Evolutionary conservation across 2,888 invertebrate genomes (phyloP).

Genomic region (Melanchra persicariae): DNA sequence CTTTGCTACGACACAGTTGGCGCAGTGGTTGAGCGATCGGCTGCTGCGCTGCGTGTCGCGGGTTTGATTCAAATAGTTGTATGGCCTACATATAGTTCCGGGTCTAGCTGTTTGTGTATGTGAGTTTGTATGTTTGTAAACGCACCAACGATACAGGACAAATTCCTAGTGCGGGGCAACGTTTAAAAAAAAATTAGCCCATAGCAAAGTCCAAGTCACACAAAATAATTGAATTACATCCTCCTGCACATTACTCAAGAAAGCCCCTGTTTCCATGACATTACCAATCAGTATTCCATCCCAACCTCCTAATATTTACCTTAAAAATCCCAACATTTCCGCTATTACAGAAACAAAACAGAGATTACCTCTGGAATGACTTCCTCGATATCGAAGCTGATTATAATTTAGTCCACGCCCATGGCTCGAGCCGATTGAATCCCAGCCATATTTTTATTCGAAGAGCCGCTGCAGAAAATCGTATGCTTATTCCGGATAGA

Average conservation of each 20-base stretch:
- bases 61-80: too few species aligned
- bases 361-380: conserved; percentile 37
- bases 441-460: conserved; percentile 70
- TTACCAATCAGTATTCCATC: conserved; percentile 28
- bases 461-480: conserved; percentile 66
- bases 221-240: background rate
- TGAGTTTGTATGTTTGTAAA: too few species aligned
- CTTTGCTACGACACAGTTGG: too few species aligned
- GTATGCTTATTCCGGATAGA: conserved; percentile 67
- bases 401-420: conserved; percentile 58
- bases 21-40: too few species aligned
- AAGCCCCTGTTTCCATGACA: background rate
- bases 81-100: too few species aligned
- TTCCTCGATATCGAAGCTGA: conserved; percentile 53
- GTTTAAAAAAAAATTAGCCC: background rate
- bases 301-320: conserved; percentile 12
- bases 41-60: too few species aligned
- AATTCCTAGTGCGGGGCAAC: too few species aligned
- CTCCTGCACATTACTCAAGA: background rate
- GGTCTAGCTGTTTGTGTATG: too few species aligned
- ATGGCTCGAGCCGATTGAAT: conserved; percentile 51
- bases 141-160: too few species aligned
- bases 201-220: background rate
- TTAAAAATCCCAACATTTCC: conserved; percentile 35
- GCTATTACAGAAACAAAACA: conserved; percentile 39